Evolutionary conservation across 2,888 invertebrate species (phyloP), one percentile per base, ranked within the genome.

Genomic region (Acanthacorydalis orientalis): DNA sequence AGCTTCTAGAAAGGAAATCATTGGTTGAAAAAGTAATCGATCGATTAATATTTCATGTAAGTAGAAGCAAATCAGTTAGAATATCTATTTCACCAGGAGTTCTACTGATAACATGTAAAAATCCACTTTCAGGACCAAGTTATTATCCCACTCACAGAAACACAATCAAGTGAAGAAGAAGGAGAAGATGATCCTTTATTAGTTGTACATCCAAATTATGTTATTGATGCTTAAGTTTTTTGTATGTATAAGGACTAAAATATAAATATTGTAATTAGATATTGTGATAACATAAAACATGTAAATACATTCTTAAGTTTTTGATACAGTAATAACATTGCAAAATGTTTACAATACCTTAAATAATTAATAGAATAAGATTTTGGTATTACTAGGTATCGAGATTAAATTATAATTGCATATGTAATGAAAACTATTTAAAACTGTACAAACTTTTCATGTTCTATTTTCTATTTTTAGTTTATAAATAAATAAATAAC

Each of bases 151-250:
- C 65, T 90, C 44, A 75, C 75, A 0, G 71, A 73, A 14, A 75
- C 74, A 51, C 67, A 72, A 46, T 66, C 75, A 56, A 66, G 70
- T 49, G 65, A 70, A 34, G 58, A 70, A 7, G 70, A 68, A 56
- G 70, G 68, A 15, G 68, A 71, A n/a, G 62, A 70, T 1, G 87
- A 93, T 65, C 90, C 92, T 0, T 64, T 89, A 39, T 67, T 97
- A 6, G 89, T 96, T 12, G 95, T 96, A 1, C 96, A 98, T 74
- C 97, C 97, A 1, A 95, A 96, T 68, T 97, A 93, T 63, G 78
- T 89, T 43, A 74, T 90, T 42, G 88, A 91, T 53, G 68, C 65
- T 51, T 65, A 59, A 59, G 23, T 23, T 39, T 45, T 32, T 40
- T 23, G 2, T 23, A 23, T 23, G 23, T 23, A 23, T 4, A 23